Evolutionary conservation across 2,797 vertebrate genomes (phyloP), one percentile per base, ranked within the genome.

Genomic region (Helarctos malayanus): DNA sequence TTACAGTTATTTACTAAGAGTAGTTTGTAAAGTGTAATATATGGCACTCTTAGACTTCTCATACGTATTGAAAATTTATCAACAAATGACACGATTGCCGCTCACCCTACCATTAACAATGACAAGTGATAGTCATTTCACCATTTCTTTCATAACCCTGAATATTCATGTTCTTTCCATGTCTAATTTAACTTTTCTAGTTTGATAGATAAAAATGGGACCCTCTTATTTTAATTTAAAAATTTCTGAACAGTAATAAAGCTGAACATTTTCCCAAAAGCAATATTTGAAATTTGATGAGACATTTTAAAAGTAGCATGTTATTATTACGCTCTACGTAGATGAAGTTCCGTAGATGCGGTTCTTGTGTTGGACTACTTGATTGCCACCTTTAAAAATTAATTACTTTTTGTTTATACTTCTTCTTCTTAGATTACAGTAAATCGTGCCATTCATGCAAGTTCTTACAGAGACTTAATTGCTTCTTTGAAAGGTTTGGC

Each of bases 391-490:
- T 94, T 97, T 94, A 95, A 97, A 97, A 97, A 97, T 96, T 97
- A 97, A 97, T 97, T 97, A 96, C 89, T 94, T 96, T 96, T 97
- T 98, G 96, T 98, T 97, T 97, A 97, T 93, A 71, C 76, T 92
- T 95, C 71, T 84, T 87, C 79, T 95, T 87, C 79, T 95, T 96
- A 83, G 92, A 94, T 95, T 97, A 97, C 91, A 92, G 95, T 98
- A 97, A 94, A 98, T 95, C 27, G 38, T 92, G 93, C 68, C 93
- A 95, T 96, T 97, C 96, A 95, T 69, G 41, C 76, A 97, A 92
- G 92, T 95, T 96, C 90, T 86, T 95, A 85, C 71, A 29, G 65
- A 89, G 71, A 82, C 92, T 97, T 97, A 98, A 98, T 98, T 97
- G 86, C 69, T 95, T 84, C 82, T 98, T 96, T 97, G 82, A 97